phyloP scores from a whole-genome alignment of 2,888 invertebrate genomes.

The Calephelis perditalis region DNA sequence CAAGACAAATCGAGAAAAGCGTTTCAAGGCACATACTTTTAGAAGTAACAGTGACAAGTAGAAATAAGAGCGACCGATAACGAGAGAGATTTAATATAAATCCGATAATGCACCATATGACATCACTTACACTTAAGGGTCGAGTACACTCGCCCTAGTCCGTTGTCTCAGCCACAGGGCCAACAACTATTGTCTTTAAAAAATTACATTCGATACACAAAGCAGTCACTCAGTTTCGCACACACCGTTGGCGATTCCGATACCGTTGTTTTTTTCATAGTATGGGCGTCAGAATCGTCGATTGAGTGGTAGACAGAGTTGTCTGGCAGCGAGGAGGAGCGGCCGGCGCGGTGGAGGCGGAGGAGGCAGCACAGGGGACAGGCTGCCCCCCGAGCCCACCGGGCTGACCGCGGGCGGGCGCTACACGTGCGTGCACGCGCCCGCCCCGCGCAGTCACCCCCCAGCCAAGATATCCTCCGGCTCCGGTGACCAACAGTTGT shows the following conservation, averaged over 20 bases:
- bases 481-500: conserved; percentile 88
- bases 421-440: conserved; percentile 78
- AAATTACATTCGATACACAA: conserved; percentile 19
- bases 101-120: conserved; percentile 26
- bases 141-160: too few relatives aligned
- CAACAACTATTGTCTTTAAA: background rate
- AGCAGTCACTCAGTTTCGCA: conserved; percentile 43
- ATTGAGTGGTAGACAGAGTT: conserved; percentile 54
- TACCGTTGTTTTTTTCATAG: conserved; percentile 62
- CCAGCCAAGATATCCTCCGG: conserved; percentile 82
- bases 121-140: conserved; percentile 20
- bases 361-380: conserved; percentile 62
- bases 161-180: too few relatives aligned
- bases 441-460: conserved; percentile 84
- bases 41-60: conserved; percentile 62
- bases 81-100: conserved; percentile 33
- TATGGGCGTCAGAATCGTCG: conserved; percentile 56
- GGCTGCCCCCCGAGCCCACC: conserved; percentile 47
- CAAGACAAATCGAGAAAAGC: conserved; percentile 73
- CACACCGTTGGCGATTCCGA: conserved; percentile 59
- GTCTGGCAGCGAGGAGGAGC: conserved; percentile 55
- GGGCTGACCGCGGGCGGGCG: conserved; percentile 69
- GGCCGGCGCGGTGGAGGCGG: conserved; percentile 52
- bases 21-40: conserved; percentile 78
- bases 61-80: conserved; percentile 62